Evolutionary conservation across 2,113 vertebrate species (phyloP), one percentile per base, ranked within the genome.

Genomic region (Amblyopsis rosae): DNA sequence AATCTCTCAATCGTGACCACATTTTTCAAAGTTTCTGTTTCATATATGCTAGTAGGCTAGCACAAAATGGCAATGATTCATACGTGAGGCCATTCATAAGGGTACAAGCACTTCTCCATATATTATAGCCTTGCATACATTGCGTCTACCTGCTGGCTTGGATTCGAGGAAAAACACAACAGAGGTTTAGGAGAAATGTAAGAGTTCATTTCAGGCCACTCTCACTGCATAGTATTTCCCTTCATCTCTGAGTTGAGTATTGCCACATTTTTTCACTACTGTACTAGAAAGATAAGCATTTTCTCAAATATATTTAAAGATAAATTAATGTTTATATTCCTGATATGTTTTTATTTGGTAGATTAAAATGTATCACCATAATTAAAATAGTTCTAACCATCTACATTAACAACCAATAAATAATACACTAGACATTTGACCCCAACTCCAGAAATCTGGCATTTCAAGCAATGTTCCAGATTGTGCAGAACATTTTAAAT

Each of bases 1-100:
- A 82, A 71, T 72, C 65, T 75, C 60, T 46, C 59, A 75, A 70
- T 73, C 73, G 78, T 83, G 80, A 80, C 88, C 71, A 73, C 55
- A 58, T 59, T 74, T 82, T 86, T 78, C 71, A 85, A 76, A 47
- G 45, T 77, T 74, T 79, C 56, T 69, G 68, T 57, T 65, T 74
- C 59, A 69, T 67, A 6, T 51, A 45, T 76, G 51, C 69, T 65
- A 69, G 65, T 32, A 63, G 62, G 62, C 46, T 70, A 62, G 77
- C 41, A 67, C 26, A 62, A 63, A 82, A 60, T 16, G 12, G 56
- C 56, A 53, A 4, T 59, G 17, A 65, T 59, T 54, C 46, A 46
- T 41, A 57, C 19, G 46, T 57, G 6, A 46, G 41, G 59, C 70
- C 46, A 13, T 71, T 62, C 65, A 57, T 54, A 54, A 51, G 13